Evolutionary conservation across 2,888 invertebrate species (phyloP).

Genomic region (Phrixothrix hirtus): DNA sequence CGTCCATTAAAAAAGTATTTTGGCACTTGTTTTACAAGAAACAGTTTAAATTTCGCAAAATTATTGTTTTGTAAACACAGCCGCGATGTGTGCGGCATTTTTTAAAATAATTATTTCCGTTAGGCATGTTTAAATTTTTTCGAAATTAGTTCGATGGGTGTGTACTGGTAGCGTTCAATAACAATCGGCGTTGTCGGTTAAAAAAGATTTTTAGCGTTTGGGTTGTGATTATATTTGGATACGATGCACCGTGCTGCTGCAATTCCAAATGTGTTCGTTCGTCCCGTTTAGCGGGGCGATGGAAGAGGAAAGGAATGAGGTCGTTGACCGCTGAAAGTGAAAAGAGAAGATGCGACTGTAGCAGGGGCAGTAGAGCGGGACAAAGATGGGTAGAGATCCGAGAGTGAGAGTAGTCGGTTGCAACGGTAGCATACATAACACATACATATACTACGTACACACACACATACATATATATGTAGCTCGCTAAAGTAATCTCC

Average conservation of each 20-base stretch:
- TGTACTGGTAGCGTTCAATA: neutral
- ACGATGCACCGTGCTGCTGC: conserved; percentile 34
- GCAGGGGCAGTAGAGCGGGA: conserved; percentile 30
- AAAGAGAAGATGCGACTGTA: conserved; percentile 41
- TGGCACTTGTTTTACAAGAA: conserved; percentile 19
- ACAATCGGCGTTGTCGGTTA: conserved; percentile 3
- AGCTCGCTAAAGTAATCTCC: conserved; percentile 28
- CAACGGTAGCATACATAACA: conserved; percentile 22
- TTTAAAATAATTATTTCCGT: too few relatives aligned
- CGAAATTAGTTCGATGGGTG: neutral
- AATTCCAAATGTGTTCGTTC: conserved; percentile 33
- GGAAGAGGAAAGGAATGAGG: conserved; percentile 33
- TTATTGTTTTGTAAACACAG: conserved; percentile 20
- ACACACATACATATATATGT: conserved; percentile 8
- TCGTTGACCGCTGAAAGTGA: conserved; percentile 46
- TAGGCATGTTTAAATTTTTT: too few relatives aligned
- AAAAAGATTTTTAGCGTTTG: conserved; percentile 8
- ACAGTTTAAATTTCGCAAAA: conserved; percentile 8
- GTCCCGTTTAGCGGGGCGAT: conserved; percentile 28
- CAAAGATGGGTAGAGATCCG: conserved; percentile 17
- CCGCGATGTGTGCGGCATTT: too few relatives aligned
- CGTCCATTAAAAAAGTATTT: conserved; percentile 6
- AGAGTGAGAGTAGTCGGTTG: conserved; percentile 27
- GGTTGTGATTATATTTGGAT: conserved; percentile 38
- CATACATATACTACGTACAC: conserved; percentile 10